Conservation (phyloP, 2,888 invertebrate genomes). For the Cheilosia impressa region DNA sequence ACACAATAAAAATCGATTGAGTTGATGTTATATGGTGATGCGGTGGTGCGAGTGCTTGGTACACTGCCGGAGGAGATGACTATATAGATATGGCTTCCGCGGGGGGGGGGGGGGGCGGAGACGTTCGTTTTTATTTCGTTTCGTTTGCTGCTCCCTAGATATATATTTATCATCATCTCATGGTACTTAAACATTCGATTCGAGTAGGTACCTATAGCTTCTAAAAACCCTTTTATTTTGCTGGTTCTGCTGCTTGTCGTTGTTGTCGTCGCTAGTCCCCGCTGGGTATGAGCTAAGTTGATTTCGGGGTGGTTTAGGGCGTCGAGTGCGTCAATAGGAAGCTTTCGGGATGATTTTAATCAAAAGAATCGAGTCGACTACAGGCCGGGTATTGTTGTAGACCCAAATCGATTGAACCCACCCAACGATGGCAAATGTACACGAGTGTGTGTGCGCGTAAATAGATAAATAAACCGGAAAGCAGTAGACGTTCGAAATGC, state of each 20-base stretch:
- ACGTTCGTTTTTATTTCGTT: neutral
- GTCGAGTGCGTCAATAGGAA: conserved; percentile 64
- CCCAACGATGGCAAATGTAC: neutral
- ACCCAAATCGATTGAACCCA: conserved; percentile 54
- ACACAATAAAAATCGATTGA: conserved; percentile 74
- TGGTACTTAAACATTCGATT: conserved; percentile 72
- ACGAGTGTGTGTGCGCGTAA: conserved; percentile 19
- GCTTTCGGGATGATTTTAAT: conserved; percentile 72
- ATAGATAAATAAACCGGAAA: conserved; percentile 61
- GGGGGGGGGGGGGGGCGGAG: neutral
- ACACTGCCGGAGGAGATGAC: conserved; percentile 14
- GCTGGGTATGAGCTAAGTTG: conserved; percentile 11
- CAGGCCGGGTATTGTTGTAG: conserved; percentile 26
- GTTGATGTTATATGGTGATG: conserved; percentile 66
- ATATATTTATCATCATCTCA: conserved; percentile 63
- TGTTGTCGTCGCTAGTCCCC: conserved; percentile 10
- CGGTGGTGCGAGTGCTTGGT: conserved; percentile 14
- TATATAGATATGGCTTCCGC: conserved; percentile 33
- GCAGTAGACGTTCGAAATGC: conserved; percentile 50
- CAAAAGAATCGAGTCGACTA: conserved; percentile 37
- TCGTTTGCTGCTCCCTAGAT: neutral
- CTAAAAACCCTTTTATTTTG: conserved; percentile 62
- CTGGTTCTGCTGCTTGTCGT: conserved; percentile 45
- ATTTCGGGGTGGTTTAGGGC: conserved; percentile 42
- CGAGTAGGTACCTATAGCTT: conserved; percentile 41